Evolutionary conservation across 1,140 invertebrate species (phyloP), one percentile per base, ranked within the genome.

Genomic region (Agrypnia vestita): DNA sequence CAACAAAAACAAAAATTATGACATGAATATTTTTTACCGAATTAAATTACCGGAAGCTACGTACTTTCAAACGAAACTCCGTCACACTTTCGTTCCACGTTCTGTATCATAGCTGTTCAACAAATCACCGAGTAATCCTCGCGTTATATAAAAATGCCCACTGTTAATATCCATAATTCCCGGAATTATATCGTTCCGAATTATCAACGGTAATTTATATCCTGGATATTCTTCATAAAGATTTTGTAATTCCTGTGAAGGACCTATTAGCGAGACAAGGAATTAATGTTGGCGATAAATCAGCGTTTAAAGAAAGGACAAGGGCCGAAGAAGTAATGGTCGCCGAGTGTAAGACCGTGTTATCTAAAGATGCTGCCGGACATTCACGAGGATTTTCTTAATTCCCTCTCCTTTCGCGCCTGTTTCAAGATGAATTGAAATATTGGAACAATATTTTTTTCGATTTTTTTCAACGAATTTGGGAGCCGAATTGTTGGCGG

Each of bases 371-470:
- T 76, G 15, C 19, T 59, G 44, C 25, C 43, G 74, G 74, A 61
- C 74, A 76, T 76, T 61, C 74, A 19, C n/a, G 15, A n/a, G 43
- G 74, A 76, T 76, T 76, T 76, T 21, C 53, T 55, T 74, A 51
- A 74, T 74, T 74, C 56, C 15, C 53, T 74, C 35, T 53, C 55
- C 53, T 25, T 67, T 67, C 25, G 44, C 35, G 43, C 43, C 43
- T 43, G 43, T 67, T 15, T 12, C 4, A 11, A 15, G 17, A 67
- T 67, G 62, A 67, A 67, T n/a, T n/a, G n/a, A n/a, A n/a, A 67
- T 44, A 67, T 67, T 3, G 21, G n/a, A 13, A 44, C 62, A 44
- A 67, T 46, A 67, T 67, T 67, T 67, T n/a, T n/a, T n/a, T n/a
- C n/a, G n/a, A n/a, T n/a, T n/a, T n/a, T n/a, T n/a, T n/a, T n/a